A percentile compares a stretch with the other conserved stretches of the same genome.
These are phyloP conservation scores for Bos javanicus DNA, from an alignment of 2,113 vertebrate species.

Conservation along the genomic window DNA sequence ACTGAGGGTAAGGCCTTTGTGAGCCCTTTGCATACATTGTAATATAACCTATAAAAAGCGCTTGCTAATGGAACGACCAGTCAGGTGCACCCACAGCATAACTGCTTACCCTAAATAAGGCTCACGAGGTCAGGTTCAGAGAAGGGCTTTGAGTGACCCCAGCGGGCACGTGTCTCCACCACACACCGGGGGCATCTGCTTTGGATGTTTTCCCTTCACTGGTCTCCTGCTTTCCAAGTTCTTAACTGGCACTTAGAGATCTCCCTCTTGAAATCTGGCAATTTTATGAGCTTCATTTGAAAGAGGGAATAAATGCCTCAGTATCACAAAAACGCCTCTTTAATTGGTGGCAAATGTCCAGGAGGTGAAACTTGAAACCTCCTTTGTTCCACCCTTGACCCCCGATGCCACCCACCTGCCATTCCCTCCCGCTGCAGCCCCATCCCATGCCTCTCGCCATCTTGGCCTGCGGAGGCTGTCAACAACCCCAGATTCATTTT, in stretches of 20 bases:
- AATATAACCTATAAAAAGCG: background rate
- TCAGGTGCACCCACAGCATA: background rate
- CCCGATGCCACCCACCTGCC: background rate
- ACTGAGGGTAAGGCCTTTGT: background rate
- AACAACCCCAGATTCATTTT: background rate
- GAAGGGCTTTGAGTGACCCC: background rate
- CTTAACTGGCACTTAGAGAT: background rate
- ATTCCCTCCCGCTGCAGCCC: background rate
- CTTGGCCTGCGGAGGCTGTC: background rate
- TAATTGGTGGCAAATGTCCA: background rate
- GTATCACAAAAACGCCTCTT: background rate
- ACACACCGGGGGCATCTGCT: no score
- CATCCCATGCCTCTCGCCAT: background rate
- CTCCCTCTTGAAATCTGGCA: background rate
- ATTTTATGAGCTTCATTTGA: background rate
- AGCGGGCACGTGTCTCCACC: fast-evolving
- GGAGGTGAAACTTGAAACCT: background rate
- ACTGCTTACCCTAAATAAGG: background rate
- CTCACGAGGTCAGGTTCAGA: background rate
- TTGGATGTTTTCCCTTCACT: background rate
- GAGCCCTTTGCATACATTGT: background rate
- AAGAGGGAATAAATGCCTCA: background rate
- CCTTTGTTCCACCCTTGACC: background rate
- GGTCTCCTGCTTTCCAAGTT: background rate
- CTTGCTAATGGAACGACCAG: background rate